Percentiles rank a stretch among this genome's conserved stretches.
phyloP scores from a whole-genome alignment of 2,113 vertebrate genomes.

The Charadrius vociferus region DNA sequence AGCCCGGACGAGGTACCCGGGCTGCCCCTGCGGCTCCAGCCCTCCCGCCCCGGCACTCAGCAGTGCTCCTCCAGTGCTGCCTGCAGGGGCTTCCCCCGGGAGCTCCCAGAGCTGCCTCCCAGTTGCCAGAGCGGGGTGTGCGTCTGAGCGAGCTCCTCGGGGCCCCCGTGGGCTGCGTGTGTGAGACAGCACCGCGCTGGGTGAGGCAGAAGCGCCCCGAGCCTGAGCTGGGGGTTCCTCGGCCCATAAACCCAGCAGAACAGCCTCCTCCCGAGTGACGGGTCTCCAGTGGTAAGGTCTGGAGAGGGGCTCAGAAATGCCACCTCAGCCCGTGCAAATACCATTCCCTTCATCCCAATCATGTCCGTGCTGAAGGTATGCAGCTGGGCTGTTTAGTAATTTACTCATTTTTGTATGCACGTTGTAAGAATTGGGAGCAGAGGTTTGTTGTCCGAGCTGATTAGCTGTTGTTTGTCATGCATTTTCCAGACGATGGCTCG shows the following conservation, averaged over 20 bases:
- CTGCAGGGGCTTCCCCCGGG: background rate
- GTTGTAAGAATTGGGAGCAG: background rate
- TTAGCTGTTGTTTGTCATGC: background rate
- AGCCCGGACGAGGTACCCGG: background rate
- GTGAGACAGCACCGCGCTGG: background rate
- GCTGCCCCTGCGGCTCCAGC: background rate
- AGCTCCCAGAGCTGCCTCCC: background rate
- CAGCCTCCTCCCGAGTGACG: constrained; percentile 8
- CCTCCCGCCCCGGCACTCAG: background rate
- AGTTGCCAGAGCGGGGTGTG: background rate
- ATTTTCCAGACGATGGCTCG: background rate
- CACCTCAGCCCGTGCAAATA: background rate
- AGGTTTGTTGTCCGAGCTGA: background rate
- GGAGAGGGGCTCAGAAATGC: background rate
- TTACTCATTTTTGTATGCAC: background rate
- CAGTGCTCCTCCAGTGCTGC: background rate
- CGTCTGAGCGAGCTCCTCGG: background rate
- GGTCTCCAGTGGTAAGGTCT: background rate
- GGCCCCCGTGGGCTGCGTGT: background rate
- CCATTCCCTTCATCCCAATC: background rate
- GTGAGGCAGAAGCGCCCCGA: background rate
- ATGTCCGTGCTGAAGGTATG: background rate
- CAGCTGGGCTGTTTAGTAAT: background rate
- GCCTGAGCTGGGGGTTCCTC: background rate
- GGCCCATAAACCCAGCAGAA: background rate